Evolutionary conservation across 2,113 vertebrate species (phyloP).

Genomic region (Crotalus tigris): DNA sequence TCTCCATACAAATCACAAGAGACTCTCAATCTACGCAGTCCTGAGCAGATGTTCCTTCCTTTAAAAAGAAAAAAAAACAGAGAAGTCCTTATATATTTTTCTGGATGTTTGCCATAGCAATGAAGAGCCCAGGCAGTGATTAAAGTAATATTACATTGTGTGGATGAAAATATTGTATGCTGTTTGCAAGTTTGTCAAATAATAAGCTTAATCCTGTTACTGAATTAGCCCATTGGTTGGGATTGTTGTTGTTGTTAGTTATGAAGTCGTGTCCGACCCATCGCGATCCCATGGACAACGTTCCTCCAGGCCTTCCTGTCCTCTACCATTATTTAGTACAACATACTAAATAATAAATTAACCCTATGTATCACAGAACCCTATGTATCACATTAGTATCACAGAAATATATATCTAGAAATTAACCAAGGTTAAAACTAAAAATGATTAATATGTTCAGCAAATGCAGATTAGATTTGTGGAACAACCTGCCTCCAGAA

Average conservation of each 20-base stretch:
- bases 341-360: background rate
- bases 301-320: too few relatives aligned
- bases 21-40: background rate
- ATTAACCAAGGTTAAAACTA: background rate
- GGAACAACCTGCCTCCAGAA: too few relatives aligned
- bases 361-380: background rate
- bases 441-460: background rate
- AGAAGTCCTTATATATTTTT: background rate
- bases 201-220: background rate
- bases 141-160: background rate
- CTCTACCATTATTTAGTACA: background rate
- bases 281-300: too few relatives aligned
- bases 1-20: background rate
- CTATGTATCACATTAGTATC: background rate
- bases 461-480: background rate
- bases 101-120: background rate
- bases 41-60: background rate
- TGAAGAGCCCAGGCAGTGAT: background rate
- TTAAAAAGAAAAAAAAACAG: background rate
- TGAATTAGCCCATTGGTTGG: background rate
- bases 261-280: too few relatives aligned
- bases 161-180: background rate
- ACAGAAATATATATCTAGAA: background rate
- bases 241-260: background rate
- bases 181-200: background rate